A percentile compares a stretch with the other conserved stretches of the same genome.
Evolutionary conservation across 2,797 vertebrate genomes (phyloP).

Genomic region (Rhinoraja longicauda): DNA sequence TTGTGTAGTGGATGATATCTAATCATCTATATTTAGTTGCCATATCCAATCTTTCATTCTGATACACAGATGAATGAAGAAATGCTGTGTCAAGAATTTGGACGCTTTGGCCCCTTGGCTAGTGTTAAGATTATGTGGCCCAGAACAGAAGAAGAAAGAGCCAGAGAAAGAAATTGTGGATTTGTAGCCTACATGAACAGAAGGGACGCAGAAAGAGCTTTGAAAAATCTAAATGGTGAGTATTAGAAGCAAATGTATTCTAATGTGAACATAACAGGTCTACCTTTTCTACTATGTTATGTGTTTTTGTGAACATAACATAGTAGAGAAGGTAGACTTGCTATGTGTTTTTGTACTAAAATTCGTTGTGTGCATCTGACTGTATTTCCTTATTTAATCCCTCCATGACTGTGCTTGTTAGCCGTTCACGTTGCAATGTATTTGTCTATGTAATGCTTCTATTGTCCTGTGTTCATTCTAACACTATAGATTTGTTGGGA

Average conservation of each 20-base stretch:
- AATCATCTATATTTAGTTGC: background rate
- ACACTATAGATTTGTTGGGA: background rate
- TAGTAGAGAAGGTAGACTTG: too few relatives aligned
- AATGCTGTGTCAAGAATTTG: slow-evolving; percentile 98
- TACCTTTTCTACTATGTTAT: too few relatives aligned
- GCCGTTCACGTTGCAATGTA: background rate
- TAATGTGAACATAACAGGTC: background rate
- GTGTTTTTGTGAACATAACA: background rate
- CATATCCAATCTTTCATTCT: slow-evolving; percentile 9
- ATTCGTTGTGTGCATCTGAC: background rate
- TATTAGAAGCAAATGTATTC: background rate
- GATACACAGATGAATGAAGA: slow-evolving; percentile 90
- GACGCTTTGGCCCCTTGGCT: slow-evolving; percentile 90
- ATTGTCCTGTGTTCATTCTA: background rate
- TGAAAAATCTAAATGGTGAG: slow-evolving; percentile 94
- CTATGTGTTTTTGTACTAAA: too few relatives aligned
- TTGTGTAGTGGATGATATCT: background rate
- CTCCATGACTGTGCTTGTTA: background rate
- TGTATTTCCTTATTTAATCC: background rate
- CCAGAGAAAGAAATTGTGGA: slow-evolving; percentile 95
- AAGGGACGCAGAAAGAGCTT: slow-evolving; percentile 93
- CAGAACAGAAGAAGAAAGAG: slow-evolving; percentile 94
- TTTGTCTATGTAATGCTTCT: background rate
- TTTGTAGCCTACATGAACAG: slow-evolving; percentile 99
- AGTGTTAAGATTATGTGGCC: slow-evolving; percentile 99